A percentile compares a stretch with the other conserved stretches of the same genome.
Conservation (phyloP, 2,113 vertebrate genomes). For the Grus americana region DNA sequence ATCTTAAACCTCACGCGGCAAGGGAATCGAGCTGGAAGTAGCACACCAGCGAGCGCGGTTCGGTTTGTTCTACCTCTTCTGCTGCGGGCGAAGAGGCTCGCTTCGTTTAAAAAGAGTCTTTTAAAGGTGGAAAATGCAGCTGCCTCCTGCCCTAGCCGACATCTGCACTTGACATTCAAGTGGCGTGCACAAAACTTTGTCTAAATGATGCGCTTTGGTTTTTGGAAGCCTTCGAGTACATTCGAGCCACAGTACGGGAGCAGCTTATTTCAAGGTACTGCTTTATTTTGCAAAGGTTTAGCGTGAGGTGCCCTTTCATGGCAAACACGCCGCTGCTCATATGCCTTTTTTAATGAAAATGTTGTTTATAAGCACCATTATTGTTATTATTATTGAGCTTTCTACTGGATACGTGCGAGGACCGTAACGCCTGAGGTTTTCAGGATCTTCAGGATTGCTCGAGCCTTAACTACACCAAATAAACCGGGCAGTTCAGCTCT, state of each 20-base stretch:
- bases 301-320: not conserved
- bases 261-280: not conserved
- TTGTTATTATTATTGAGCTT: not conserved
- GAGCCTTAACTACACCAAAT: not conserved
- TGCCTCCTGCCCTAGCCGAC: not conserved
- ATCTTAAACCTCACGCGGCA: not conserved
- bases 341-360: not conserved
- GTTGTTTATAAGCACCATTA: not conserved
- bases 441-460: not conserved
- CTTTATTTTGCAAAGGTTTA: not conserved
- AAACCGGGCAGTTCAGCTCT: not conserved
- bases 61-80: not conserved
- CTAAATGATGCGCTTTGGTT: not conserved
- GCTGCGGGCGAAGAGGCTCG: not conserved
- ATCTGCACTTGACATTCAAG: not conserved
- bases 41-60: not conserved
- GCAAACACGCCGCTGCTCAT: not conserved
- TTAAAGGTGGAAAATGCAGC: not conserved
- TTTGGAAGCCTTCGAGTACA: not conserved
- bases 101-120: not conserved
- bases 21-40: not conserved
- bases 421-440: not conserved
- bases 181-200: too few relatives aligned
- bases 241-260: not conserved
- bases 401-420: not conserved